These are phyloP conservation scores for Ophion costatus DNA, from an alignment of 2,888 invertebrate species.

Conservation along the genomic window DNA sequence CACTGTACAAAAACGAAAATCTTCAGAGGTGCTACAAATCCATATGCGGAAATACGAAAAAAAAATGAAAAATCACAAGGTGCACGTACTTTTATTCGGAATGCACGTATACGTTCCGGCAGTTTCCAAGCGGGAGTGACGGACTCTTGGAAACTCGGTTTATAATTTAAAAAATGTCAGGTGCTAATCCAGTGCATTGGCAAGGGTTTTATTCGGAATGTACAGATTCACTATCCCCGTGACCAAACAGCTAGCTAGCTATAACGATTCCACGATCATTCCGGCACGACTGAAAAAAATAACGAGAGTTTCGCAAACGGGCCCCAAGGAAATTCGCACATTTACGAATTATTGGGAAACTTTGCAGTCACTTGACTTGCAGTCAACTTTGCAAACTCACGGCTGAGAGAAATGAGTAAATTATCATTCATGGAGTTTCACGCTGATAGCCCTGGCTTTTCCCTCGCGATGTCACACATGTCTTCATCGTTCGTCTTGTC, in stretches of 20 bases:
- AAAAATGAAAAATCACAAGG: too few relatives aligned
- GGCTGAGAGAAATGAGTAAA: neutral
- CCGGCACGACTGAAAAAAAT: neutral
- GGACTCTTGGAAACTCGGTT: too few relatives aligned
- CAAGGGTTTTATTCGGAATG: neutral
- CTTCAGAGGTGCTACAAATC: neutral
- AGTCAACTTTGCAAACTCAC: too few relatives aligned
- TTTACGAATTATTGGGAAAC: constrained; percentile 14
- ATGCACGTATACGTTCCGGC: too few relatives aligned
- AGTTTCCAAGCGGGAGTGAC: too few relatives aligned
- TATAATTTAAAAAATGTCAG: too few relatives aligned
- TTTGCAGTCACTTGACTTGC: too few relatives aligned
- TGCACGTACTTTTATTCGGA: too few relatives aligned
- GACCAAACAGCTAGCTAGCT: neutral
- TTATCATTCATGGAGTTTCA: constrained; percentile 6
- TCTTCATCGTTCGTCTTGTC: constrained; percentile 2
- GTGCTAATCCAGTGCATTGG: neutral
- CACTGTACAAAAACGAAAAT: neutral
- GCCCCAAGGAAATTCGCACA: neutral
- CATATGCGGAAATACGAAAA: too few relatives aligned
- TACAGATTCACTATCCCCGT: neutral
- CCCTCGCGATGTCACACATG: neutral
- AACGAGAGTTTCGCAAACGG: neutral
- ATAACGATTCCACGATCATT: neutral
- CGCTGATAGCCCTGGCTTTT: neutral